phyloP scores from a whole-genome alignment of 2,113 vertebrate genomes.

The Bos taurus region DNA sequence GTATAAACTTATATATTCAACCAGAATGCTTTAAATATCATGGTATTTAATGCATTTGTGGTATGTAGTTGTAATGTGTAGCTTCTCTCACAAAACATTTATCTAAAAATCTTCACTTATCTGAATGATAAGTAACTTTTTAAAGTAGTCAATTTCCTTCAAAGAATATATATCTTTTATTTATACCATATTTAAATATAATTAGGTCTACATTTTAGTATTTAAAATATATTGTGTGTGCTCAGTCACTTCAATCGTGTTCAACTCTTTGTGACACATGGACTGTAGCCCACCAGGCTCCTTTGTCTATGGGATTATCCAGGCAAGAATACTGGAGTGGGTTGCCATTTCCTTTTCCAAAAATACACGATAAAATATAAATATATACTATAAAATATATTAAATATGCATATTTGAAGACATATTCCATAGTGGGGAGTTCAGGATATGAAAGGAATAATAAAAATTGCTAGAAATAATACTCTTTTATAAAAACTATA shows the following conservation, averaged over 20 bases:
- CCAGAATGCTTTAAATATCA: not conserved
- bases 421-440: not conserved
- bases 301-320: too few relatives aligned
- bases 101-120: not conserved
- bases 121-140: not conserved
- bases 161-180: not conserved
- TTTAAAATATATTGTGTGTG: not conserved
- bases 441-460: not conserved
- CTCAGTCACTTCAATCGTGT: not conserved
- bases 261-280: not conserved
- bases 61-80: not conserved
- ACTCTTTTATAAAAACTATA: not conserved
- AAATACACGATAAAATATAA: not conserved
- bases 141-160: not conserved
- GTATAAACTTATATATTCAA: not conserved
- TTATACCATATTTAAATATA: not conserved
- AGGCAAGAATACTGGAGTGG: too few relatives aligned
- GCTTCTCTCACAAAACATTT: not conserved
- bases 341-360: not conserved
- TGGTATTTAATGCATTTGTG: not conserved
- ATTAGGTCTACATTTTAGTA: not conserved
- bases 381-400: not conserved
- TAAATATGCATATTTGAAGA: not conserved
- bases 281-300: too few relatives aligned
- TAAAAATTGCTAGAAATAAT: not conserved